Conservation (phyloP, 2,888 invertebrate genomes). For the Gonocerus acuteangulatus region DNA sequence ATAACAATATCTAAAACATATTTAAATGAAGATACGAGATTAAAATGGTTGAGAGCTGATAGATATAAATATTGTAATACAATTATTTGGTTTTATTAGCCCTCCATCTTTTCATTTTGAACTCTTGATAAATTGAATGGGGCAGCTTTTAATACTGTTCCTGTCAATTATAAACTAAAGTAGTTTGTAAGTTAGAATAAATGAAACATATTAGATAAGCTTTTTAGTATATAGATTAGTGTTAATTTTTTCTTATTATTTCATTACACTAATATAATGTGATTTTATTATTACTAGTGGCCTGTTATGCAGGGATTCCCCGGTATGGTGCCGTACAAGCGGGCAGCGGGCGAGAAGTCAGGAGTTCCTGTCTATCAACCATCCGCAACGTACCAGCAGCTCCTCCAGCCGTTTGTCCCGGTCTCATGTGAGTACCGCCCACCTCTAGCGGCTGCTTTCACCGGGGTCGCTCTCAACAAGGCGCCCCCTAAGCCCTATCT, state of each 20-base stretch:
- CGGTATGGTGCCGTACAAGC: constrained; percentile 91
- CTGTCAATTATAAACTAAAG: too few species aligned
- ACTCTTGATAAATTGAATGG: too few species aligned
- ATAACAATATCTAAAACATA: too few species aligned
- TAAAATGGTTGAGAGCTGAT: too few species aligned
- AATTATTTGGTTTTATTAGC: too few species aligned
- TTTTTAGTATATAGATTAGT: too few species aligned
- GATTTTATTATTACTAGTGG: constrained; percentile 20
- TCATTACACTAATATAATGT: constrained; percentile 4
- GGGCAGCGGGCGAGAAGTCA: constrained; percentile 65
- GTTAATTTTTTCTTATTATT: neutral
- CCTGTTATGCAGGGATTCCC: constrained; percentile 68
- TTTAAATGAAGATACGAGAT: too few species aligned
- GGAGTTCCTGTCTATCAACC: constrained; percentile 78
- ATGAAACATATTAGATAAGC: too few species aligned
- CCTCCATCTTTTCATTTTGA: too few species aligned
- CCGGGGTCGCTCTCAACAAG: constrained; percentile 41
- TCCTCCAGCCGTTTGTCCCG: constrained; percentile 93
- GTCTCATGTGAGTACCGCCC: constrained; percentile 96
- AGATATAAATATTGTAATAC: too few species aligned
- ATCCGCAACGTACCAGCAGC: constrained; percentile 91
- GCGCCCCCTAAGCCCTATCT: constrained; percentile 56
- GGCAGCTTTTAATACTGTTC: too few species aligned
- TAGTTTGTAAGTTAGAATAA: too few species aligned
- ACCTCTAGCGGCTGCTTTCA: constrained; percentile 52